phyloP scores from a whole-genome alignment of 2,113 vertebrate genomes.

The Alexandromys fortis region DNA sequence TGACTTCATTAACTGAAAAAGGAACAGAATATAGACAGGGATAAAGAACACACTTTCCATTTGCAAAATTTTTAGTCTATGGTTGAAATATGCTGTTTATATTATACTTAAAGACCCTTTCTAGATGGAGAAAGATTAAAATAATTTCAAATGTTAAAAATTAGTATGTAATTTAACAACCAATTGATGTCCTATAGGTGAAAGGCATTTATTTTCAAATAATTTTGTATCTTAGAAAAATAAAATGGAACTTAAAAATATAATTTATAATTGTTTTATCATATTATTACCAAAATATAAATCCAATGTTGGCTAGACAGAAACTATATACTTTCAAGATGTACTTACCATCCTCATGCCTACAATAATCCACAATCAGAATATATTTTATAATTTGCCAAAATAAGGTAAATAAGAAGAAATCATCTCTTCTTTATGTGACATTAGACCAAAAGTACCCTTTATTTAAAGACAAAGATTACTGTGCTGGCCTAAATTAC shows the following conservation, averaged over 20 bases:
- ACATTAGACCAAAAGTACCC: constrained; percentile 39
- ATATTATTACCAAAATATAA: constrained; percentile 48
- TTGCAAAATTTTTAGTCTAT: background rate
- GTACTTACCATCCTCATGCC: background rate
- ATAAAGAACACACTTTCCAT: background rate
- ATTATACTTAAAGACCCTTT: background rate
- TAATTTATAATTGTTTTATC: background rate
- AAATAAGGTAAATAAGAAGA: constrained; percentile 68
- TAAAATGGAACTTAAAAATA: background rate
- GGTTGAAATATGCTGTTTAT: background rate
- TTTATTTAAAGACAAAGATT: constrained; percentile 76
- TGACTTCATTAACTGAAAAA: background rate
- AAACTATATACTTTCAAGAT: constrained; percentile 18
- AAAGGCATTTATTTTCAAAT: background rate
- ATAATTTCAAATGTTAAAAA: constrained; percentile 15
- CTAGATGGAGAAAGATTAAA: background rate
- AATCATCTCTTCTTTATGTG: constrained; percentile 67
- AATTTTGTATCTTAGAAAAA: constrained; percentile 11
- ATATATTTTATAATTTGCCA: constrained; percentile 37
- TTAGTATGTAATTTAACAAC: constrained; percentile 20
- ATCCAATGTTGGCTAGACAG: background rate
- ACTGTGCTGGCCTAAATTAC: constrained; percentile 72
- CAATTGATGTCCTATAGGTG: background rate
- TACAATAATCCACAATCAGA: constrained; percentile 66
- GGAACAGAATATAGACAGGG: background rate